Percentiles rank a stretch among this genome's conserved stretches.
Evolutionary conservation across 1,140 invertebrate genomes (phyloP).

Genomic region (Chionoecetes opilio): DNA sequence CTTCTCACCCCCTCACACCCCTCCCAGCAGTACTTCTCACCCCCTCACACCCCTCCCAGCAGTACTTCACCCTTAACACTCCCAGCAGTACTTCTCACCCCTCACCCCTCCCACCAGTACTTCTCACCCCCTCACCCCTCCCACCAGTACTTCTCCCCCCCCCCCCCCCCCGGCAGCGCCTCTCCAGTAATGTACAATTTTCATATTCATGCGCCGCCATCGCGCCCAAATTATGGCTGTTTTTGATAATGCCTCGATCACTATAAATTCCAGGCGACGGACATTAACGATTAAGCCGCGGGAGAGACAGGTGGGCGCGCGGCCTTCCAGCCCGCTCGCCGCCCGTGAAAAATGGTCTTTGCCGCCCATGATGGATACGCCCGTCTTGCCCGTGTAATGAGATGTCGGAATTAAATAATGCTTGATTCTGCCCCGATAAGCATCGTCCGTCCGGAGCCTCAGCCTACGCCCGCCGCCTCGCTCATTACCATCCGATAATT

Average conservation of each 20-base stretch:
- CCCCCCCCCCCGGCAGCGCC: too few relatives aligned
- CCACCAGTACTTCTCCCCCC: too few relatives aligned
- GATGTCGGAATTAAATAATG: slow-evolving; percentile 80
- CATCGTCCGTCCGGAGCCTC: slow-evolving; percentile 36
- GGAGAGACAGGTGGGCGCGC: background rate
- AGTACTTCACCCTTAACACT: too few relatives aligned
- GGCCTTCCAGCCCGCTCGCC: too few relatives aligned
- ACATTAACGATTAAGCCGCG: slow-evolving; percentile 77
- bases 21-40: too few relatives aligned
- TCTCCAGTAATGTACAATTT: slow-evolving; percentile 75
- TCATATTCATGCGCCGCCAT: slow-evolving; percentile 75
- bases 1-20: too few relatives aligned
- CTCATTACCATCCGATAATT: slow-evolving; percentile 80
- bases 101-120: too few relatives aligned
- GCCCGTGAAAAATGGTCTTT: too few relatives aligned
- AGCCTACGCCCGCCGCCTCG: slow-evolving; percentile 21
- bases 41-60: too few relatives aligned
- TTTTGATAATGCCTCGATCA: slow-evolving; percentile 79
- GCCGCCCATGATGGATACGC: slow-evolving; percentile 57
- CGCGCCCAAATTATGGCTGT: slow-evolving; percentile 69
- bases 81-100: too few relatives aligned
- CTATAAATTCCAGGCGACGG: slow-evolving; percentile 72
- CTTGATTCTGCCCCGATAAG: slow-evolving; percentile 74
- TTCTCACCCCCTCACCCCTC: too few relatives aligned
- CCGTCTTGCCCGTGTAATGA: slow-evolving; percentile 72